phyloP scores from a whole-genome alignment of 2,888 invertebrate genomes.

The Drosophila quasianomalipes region DNA sequence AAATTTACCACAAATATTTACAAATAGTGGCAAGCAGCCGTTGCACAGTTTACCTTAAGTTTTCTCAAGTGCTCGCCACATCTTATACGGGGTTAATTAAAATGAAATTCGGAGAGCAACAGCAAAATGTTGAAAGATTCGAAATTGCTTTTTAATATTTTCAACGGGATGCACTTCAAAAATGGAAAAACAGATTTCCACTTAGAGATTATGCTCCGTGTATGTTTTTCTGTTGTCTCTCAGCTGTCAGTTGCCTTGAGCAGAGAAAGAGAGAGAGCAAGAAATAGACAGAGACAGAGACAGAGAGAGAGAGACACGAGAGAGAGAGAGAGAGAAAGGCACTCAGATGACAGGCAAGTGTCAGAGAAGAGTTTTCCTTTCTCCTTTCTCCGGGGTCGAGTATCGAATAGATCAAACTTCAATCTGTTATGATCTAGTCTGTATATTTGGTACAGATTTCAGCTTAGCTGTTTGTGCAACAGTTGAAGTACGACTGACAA shows the following conservation, averaged over 20 bases:
- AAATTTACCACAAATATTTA: conserved; percentile 71
- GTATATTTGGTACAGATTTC: conserved; percentile 33
- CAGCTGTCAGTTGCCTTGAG: conserved; percentile 21
- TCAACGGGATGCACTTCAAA: conserved; percentile 57
- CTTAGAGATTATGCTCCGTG: conserved; percentile 63
- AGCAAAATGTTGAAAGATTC: conserved; percentile 48
- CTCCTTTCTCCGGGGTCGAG: conserved; percentile 12
- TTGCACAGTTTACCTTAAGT: conserved; percentile 60
- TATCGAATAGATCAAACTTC: conserved; percentile 28
- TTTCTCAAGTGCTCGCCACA: conserved; percentile 48
- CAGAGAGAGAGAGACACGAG: background rate
- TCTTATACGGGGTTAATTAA: conserved; percentile 62
- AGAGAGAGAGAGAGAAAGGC: background rate
- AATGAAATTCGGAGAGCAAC: conserved; percentile 42
- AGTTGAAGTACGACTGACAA: conserved; percentile 43
- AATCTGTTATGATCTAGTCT: conserved; percentile 23
- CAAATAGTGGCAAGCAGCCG: conserved; percentile 43
- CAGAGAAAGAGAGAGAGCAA: background rate
- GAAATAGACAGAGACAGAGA: background rate
- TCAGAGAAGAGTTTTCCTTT: conserved; percentile 18
- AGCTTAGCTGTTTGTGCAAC: conserved; percentile 35
- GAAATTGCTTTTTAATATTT: conserved; percentile 78
- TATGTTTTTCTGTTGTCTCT: conserved; percentile 11
- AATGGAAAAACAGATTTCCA: conserved; percentile 64
- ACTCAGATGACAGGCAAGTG: conserved; percentile 40